A percentile compares a stretch with the other conserved stretches of the same genome.
These are phyloP conservation scores for Zosterops pallidus DNA, from an alignment of 2,113 vertebrate species.

Conservation along the genomic window DNA sequence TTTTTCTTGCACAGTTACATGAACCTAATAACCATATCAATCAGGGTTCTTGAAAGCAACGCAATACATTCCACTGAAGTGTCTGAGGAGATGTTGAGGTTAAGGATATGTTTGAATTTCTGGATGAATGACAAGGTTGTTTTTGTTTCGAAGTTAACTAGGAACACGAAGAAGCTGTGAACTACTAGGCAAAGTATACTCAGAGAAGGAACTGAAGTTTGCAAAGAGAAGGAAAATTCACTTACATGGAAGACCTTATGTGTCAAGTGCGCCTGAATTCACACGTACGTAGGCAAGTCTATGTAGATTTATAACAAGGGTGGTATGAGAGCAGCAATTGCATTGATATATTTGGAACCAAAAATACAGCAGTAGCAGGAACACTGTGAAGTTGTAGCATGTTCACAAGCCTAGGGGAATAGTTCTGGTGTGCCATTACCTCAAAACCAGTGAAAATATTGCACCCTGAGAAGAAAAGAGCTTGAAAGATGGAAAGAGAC, in stretches of 20 bases:
- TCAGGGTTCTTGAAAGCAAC: slow-evolving; percentile 61
- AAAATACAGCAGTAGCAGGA: background rate
- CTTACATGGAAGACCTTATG: slow-evolving; percentile 1
- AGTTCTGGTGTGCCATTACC: background rate
- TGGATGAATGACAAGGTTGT: slow-evolving; percentile 46
- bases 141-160: slow-evolving; percentile 50
- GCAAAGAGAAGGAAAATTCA: background rate
- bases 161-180: slow-evolving; percentile 25
- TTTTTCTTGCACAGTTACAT: slow-evolving; percentile 56
- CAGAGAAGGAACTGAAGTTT: slow-evolving; percentile 23
- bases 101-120: slow-evolving; percentile 63
- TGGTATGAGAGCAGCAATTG: background rate
- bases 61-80: slow-evolving; percentile 47
- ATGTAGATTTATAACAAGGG: background rate
- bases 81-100: slow-evolving; percentile 35
- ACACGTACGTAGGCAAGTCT: background rate
- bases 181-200: slow-evolving; percentile 8
- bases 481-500: background rate
- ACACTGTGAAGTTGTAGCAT: background rate
- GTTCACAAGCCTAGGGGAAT: background rate
- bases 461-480: background rate
- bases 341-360: background rate
- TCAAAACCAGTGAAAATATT: background rate
- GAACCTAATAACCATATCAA: slow-evolving; percentile 68
- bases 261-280: slow-evolving; percentile 18